Percentiles rank a stretch among this genome's conserved stretches.
phyloP scores from a whole-genome alignment of 1,140 invertebrate species.

The Cherax destructor region DNA sequence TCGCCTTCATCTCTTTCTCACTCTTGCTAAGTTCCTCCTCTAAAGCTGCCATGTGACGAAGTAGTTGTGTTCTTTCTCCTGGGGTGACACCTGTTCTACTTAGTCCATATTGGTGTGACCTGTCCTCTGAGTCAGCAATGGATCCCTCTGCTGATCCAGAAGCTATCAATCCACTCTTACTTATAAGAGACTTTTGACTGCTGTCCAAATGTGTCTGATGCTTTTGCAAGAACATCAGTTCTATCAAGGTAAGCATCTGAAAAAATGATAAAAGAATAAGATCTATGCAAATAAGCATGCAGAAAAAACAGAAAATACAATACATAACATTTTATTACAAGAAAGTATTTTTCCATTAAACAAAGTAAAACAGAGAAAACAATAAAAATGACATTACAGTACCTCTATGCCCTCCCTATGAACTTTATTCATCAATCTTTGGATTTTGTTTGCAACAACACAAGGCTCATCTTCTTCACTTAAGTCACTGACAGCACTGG shows the following conservation, averaged over 20 bases:
- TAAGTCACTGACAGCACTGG: slow-evolving; percentile 36
- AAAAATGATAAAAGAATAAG: neutral
- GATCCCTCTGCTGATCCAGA: neutral
- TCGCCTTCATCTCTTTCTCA: slow-evolving; percentile 26
- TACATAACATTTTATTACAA: too few species aligned
- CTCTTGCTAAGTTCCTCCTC: slow-evolving; percentile 42
- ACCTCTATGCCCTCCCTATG: slow-evolving; percentile 52
- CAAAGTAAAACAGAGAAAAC: neutral
- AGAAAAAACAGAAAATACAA: too few species aligned
- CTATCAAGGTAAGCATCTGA: slow-evolving; percentile 49
- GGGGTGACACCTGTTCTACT: neutral
- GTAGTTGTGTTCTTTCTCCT: slow-evolving; percentile 20
- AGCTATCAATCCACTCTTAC: neutral
- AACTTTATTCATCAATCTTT: slow-evolving; percentile 46
- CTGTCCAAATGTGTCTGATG: slow-evolving; percentile 20
- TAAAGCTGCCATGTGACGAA: slow-evolving; percentile 30
- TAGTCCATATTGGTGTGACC: neutral
- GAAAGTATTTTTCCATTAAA: neutral
- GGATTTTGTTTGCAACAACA: slow-evolving; percentile 25
- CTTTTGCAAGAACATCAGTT: slow-evolving; percentile 44
- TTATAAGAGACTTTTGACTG: slow-evolving; percentile 35
- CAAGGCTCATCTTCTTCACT: slow-evolving; percentile 39
- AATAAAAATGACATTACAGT: neutral
- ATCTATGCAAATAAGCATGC: neutral
- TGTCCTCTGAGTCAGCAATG: neutral